phyloP scores from a whole-genome alignment of 2,113 vertebrate species.

The Tor tambroides region DNA sequence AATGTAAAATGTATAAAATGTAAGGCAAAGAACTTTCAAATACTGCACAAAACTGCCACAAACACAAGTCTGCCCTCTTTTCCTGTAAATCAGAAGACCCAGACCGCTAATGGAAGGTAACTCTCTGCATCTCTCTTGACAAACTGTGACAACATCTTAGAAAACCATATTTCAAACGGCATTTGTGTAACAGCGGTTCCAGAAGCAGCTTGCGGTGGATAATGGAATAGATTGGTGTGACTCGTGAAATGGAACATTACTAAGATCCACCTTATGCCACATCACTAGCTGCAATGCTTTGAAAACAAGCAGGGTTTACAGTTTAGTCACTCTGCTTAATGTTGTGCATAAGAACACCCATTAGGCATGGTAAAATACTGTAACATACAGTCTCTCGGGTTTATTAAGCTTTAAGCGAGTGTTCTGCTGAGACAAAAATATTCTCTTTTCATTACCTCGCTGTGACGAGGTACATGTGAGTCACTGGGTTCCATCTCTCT shows the following conservation, averaged over 20 bases:
- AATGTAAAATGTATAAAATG: no score
- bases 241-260: neutral
- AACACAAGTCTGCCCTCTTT: neutral
- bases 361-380: neutral
- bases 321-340: neutral
- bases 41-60: neutral
- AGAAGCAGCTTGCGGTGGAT: neutral
- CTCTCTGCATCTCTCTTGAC: neutral
- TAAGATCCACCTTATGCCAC: neutral
- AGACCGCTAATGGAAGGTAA: neutral
- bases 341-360: neutral
- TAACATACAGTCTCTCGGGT: neutral
- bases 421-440: slow-evolving; percentile 6
- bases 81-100: neutral
- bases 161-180: neutral
- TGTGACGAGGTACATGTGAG: neutral
- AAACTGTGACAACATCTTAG: neutral
- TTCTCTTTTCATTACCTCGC: neutral
- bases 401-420: neutral
- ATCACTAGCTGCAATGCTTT: neutral
- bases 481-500: neutral
- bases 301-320: neutral
- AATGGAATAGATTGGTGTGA: neutral
- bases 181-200: neutral
- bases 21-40: neutral